These are phyloP conservation scores for Calliopsis andreniformis DNA, from an alignment of 1,140 invertebrate genomes.

Conservation along the genomic window DNA sequence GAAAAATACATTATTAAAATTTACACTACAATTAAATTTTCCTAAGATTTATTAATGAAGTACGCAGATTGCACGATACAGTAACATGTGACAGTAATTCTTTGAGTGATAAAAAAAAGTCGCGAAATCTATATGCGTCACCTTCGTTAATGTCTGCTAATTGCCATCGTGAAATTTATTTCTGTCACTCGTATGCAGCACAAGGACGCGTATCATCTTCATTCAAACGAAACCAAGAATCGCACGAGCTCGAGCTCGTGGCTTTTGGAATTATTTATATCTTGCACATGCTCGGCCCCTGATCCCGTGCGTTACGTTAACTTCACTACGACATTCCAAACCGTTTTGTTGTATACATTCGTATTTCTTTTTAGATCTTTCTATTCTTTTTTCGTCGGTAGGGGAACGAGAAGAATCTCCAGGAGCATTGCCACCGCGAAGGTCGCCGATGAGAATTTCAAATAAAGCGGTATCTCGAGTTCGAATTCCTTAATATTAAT, in stretches of 20 bases:
- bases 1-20: too few species aligned
- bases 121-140: too few species aligned
- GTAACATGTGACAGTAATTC: too few species aligned
- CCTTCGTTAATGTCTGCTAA: neutral
- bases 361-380: neutral
- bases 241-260: neutral
- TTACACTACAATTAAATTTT: too few species aligned
- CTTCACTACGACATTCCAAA: conserved; percentile 2
- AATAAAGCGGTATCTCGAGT: neutral
- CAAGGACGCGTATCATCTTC: conserved; percentile 4
- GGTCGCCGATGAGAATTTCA: neutral
- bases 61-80: too few species aligned
- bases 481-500: conserved; percentile 20
- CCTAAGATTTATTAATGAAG: too few species aligned
- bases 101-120: too few species aligned
- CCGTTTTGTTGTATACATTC: conserved; percentile 3
- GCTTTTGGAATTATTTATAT: conserved; percentile 54
- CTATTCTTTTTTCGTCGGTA: too few species aligned
- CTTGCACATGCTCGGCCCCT: conserved; percentile 8
- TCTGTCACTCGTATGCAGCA: neutral
- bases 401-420: conserved; percentile 9
- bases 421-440: conserved; percentile 5
- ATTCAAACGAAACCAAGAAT: neutral
- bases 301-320: conserved; percentile 43
- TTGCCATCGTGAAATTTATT: conserved; percentile 1